Evolutionary conservation across 2,797 vertebrate species (phyloP), one percentile per base, ranked within the genome.

Genomic region (Melanotaenia pygmaea): DNA sequence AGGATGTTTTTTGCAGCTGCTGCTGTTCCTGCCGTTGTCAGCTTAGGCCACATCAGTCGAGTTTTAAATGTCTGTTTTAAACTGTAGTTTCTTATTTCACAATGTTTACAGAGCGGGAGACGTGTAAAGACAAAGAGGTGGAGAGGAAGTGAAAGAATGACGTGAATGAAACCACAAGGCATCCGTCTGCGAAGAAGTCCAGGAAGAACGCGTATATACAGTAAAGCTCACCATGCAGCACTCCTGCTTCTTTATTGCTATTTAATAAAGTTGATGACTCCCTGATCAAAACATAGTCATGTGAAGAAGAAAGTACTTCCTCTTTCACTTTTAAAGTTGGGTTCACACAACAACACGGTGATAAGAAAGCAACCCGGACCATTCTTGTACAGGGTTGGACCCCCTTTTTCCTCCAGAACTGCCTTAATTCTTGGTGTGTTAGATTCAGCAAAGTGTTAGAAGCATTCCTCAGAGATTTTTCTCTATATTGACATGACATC

Each of bases 141-240:
- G 53, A 79, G 18, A 87, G 85, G 86, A 88, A 89, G 68, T 86
- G 75, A 86, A 73, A 83, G 75, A 63, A 71, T 90, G 91, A 92
- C 81, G 86, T 70, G 59, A 74, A 54, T 16, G 7, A 88, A 85
- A 89, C 89, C 89, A 82, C 89, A 74, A 60, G 56, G 60, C 81
- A 81, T 84, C 81, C 79, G 77, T 70, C 65, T 70, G 70, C 40
- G 69, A 67, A 34, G 28, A 34, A 74, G 69, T 45, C 30, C 59
- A 85, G 67, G 60, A 80, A 76, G 74, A 72, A 64, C 38, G 24
- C 60, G 20, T 53, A 24, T 35, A 5, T 22, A 47, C 61, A 22
- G 9, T 32, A 30, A 57, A 7, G 12, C 37, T 59, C 60, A 53
- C 38, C 50, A 11, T 28, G 22, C 8, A 5, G 7, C 59, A 22